phyloP scores from a whole-genome alignment of 2,888 invertebrate species.

The Drosophila dives region DNA sequence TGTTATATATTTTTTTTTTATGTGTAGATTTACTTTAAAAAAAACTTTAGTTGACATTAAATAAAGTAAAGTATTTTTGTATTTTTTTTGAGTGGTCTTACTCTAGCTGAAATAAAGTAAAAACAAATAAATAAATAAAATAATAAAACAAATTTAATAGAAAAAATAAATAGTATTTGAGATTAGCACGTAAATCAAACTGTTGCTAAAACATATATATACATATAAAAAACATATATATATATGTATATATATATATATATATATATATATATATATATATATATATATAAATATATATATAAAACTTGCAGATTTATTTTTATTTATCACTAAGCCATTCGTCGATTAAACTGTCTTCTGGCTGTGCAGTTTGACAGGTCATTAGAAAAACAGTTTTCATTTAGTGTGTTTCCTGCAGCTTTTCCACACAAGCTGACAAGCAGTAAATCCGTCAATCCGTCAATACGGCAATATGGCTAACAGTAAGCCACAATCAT shows the following conservation, averaged over 20 bases:
- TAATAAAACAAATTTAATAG: neutral
- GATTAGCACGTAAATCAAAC: neutral
- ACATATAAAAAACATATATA: neutral
- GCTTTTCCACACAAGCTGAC: slow-evolving; percentile 3
- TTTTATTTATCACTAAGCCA: neutral
- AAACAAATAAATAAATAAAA: neutral
- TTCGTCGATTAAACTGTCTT: neutral
- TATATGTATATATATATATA: neutral
- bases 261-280: neutral
- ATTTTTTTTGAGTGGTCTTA: neutral
- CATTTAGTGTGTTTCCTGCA: neutral
- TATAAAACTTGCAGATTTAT: neutral
- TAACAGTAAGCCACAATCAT: slow-evolving; percentile 57
- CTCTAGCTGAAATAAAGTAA: neutral
- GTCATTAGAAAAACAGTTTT: neutral
- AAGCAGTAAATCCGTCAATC: neutral
- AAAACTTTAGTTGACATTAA: neutral
- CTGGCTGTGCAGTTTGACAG: neutral
- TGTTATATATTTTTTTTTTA: neutral
- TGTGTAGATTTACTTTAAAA: neutral
- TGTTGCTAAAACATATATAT: neutral
- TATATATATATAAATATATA: neutral
- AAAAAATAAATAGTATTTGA: neutral
- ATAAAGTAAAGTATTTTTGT: neutral
- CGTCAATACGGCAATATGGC: neutral